Percentiles rank a stretch among this genome's conserved stretches.
phyloP scores from a whole-genome alignment of 1,140 invertebrate genomes.

The Ostrea denselamellosa region DNA sequence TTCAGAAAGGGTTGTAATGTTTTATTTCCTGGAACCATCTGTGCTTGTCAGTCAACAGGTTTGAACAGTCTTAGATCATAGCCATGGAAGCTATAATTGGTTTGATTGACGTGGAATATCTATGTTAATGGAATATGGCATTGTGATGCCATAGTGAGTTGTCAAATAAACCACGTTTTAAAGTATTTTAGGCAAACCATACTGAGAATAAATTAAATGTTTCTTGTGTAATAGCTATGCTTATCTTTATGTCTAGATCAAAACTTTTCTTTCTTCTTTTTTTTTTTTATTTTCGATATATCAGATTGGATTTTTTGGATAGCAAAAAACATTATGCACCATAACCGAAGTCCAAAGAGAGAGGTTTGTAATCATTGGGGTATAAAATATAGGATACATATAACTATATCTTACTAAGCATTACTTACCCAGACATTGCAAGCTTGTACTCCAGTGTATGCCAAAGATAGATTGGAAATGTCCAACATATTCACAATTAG shows the following conservation, averaged over 20 bases:
- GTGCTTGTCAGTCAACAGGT: too few species aligned
- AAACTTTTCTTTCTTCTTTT: background rate
- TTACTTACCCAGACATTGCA: background rate
- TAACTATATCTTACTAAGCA: background rate
- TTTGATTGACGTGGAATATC: too few species aligned
- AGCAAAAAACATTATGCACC: background rate
- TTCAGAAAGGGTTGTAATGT: too few species aligned
- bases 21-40: too few species aligned
- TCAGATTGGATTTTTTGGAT: background rate
- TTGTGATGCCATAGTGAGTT: background rate
- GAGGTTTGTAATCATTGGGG: background rate
- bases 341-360: background rate
- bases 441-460: background rate
- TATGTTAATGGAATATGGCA: background rate
- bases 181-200: background rate
- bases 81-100: too few species aligned
- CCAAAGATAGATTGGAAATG: too few species aligned
- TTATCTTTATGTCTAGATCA: background rate
- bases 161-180: background rate
- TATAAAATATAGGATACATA: background rate
- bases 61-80: too few species aligned
- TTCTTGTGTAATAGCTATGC: background rate
- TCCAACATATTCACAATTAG: too few species aligned
- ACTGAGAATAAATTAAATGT: background rate
- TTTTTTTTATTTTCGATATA: background rate